Evolutionary conservation across 2,113 vertebrate genomes (phyloP).

Genomic region (Gnathonemus longibarbis): DNA sequence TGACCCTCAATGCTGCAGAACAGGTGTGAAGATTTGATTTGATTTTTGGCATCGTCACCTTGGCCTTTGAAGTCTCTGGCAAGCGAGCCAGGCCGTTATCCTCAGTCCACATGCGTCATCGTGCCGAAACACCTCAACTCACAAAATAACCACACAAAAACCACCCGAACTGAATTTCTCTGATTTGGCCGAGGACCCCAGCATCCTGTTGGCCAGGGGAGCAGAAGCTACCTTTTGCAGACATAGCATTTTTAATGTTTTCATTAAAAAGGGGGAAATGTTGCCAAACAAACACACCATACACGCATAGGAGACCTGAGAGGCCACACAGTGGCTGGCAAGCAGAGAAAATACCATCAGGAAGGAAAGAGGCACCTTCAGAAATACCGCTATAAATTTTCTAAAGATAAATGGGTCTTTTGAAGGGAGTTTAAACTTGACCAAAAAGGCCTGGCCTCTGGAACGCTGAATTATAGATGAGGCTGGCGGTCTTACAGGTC

Average conservation of each 20-base stretch:
- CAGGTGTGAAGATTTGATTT: not conserved
- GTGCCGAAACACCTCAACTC: not conserved
- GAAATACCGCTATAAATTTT: not conserved
- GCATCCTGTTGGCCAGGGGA: not conserved
- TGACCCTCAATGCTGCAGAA: not conserved
- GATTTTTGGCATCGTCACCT: not conserved
- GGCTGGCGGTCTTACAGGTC: slow-evolving; percentile 21
- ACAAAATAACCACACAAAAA: not conserved
- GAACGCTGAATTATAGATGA: slow-evolving; percentile 31
- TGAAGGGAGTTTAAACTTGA: slow-evolving; percentile 27
- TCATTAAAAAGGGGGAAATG: not conserved
- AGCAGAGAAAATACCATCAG: not conserved
- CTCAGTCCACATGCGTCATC: not conserved
- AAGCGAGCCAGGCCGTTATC: not conserved
- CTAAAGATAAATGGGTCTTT: slow-evolving; percentile 6
- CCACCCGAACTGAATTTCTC: not conserved
- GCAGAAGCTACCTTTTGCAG: not conserved
- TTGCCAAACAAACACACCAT: slow-evolving; percentile 17
- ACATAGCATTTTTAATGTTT: not conserved
- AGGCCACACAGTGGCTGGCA: not conserved
- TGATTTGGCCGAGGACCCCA: not conserved
- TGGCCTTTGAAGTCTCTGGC: not conserved
- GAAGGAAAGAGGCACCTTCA: not conserved
- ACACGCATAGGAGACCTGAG: slow-evolving; percentile 5
- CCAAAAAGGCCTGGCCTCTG: slow-evolving; percentile 21